A percentile compares a stretch with the other conserved stretches of the same genome.
These are phyloP conservation scores for Ormyrus pomaceus DNA, from an alignment of 2,888 invertebrate genomes.

Conservation along the genomic window DNA sequence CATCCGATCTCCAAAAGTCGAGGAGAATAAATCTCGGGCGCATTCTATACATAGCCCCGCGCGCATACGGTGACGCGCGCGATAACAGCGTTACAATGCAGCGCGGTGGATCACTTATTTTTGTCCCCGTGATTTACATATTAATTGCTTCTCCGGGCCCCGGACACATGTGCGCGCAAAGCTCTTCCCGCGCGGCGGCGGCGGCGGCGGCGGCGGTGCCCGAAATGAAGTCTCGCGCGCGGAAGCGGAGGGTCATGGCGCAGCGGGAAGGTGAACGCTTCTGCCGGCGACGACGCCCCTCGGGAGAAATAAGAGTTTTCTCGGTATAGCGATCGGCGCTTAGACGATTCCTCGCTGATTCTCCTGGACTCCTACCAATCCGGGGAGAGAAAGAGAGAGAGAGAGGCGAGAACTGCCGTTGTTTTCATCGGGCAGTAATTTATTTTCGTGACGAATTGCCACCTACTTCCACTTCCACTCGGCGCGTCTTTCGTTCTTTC, in stretches of 20 bases:
- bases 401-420: conserved; percentile 55
- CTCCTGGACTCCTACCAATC: conserved; percentile 56
- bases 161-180: conserved; percentile 11
- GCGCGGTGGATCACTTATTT: conserved; percentile 36
- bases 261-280: neutral
- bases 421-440: conserved; percentile 56
- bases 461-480: conserved; percentile 37
- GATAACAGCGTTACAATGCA: neutral
- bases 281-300: conserved; percentile 11
- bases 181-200: neutral
- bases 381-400: neutral
- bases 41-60: neutral
- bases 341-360: conserved; percentile 30
- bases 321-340: conserved; percentile 27
- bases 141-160: conserved; percentile 43
- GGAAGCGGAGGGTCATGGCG: conserved; percentile 1
- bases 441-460: conserved; percentile 56
- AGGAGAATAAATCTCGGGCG: too few species aligned
- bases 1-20: too few species aligned
- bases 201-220: neutral
- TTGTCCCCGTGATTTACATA: conserved; percentile 50
- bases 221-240: conserved; percentile 36
- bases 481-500: neutral
- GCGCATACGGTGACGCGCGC: neutral
- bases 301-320: conserved; percentile 56